Base-by-base conservation (phyloP, 2,888 invertebrate species). In the Cephus pulcher region DNA sequence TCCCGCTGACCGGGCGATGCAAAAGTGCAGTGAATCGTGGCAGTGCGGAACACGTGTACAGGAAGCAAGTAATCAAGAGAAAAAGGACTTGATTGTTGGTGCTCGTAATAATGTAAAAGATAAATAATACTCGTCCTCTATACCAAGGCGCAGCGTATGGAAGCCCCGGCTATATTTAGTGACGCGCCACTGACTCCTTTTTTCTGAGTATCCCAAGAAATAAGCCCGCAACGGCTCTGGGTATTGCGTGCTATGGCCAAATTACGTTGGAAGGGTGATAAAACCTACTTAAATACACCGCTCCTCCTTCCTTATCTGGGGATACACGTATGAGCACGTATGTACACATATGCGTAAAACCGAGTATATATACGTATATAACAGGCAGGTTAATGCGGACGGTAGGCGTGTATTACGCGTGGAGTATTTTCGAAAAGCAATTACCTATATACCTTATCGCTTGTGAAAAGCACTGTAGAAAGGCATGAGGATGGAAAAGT, bases 261-360 rank as follows among this genome's bases (percentile, higher is more conserved):
- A 71, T 34, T 71, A 71, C 71, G 34, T 71, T 34, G 33, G 33
- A 34, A 34, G 71, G 71, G 34, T 71, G 34, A 71, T 71, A 34
- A 32, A 34, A 71, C 71, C 32, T 71, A 56, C 56, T 32, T 71
- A 71, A 71, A 71, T 71, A 71, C 71, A 34, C 71, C 71, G 71
- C 33, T 71, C 71, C 71, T 71, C 71, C 71, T 56, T 56, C 56
- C 56, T 56, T 56, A 56, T 56, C 56, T 56, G 56, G 23, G 23
- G 56, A 23, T 56, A 56, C 56, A 9, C 23, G 56, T 56, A 56
- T 56, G 56, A 56, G 56, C 56, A 23, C 56, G 9, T 56, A 56
- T 23, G 15, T 56, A 23, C 23, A 56, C 9, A 23, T 9, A 23
- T 56, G 56, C 56, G 6, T 9, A 56, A 6, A 15, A 56, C 9